These are phyloP conservation scores for Tenthredo distinguenda DNA, from an alignment of 2,888 invertebrate genomes.

Conservation along the genomic window DNA sequence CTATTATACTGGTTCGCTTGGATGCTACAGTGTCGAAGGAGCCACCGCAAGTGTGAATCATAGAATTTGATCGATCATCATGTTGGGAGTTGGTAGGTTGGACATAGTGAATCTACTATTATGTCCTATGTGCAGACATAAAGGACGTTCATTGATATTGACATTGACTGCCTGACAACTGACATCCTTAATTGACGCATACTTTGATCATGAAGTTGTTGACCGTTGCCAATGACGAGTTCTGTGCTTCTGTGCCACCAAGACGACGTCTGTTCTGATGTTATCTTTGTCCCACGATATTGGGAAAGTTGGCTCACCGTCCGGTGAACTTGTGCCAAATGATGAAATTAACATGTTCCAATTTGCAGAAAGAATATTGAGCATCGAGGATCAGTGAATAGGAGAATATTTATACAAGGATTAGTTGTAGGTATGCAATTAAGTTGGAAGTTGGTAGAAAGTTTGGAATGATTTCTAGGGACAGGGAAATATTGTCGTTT, in stretches of 20 bases:
- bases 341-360: conserved; percentile 33
- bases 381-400: not conserved
- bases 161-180: conserved; percentile 71
- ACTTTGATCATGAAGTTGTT: conserved; percentile 71
- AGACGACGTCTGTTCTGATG: conserved; percentile 62
- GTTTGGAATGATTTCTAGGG: conserved; percentile 25
- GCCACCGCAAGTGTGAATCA: conserved; percentile 49
- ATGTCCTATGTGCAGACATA: conserved; percentile 68
- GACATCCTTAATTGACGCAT: conserved; percentile 74
- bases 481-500: not conserved
- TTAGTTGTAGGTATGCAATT: not conserved
- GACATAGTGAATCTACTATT: conserved; percentile 61
- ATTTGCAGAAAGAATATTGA: conserved; percentile 1
- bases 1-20: conserved; percentile 44
- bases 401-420: conserved; percentile 28
- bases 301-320: conserved; percentile 39
- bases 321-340: conserved; percentile 34
- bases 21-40: conserved; percentile 51
- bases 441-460: not conserved
- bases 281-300: conserved; percentile 49
- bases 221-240: conserved; percentile 68
- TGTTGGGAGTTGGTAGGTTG: conserved; percentile 48
- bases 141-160: conserved; percentile 68
- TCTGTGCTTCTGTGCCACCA: conserved; percentile 66
- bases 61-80: conserved; percentile 50